phyloP scores from a whole-genome alignment of 2,888 invertebrate genomes.

The Stratiomys singularior region DNA sequence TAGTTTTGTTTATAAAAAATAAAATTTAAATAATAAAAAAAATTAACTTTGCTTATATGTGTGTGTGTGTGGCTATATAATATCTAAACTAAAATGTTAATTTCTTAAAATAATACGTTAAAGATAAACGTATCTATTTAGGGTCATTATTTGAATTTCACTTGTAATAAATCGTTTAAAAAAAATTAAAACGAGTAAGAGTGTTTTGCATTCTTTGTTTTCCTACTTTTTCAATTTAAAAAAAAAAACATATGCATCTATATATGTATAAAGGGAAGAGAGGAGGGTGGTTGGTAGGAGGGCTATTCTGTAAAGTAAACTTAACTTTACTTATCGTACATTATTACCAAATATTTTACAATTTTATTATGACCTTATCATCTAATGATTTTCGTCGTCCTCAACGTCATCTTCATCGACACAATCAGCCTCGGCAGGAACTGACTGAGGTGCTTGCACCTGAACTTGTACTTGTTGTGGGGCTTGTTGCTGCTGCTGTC shows the following conservation, averaged over 20 bases:
- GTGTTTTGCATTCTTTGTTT: not conserved
- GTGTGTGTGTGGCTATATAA: conserved; percentile 43
- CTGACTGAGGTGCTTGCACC: conserved; percentile 59
- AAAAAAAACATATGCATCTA: conserved; percentile 20
- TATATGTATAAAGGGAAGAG: conserved; percentile 25
- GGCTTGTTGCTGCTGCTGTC: conserved; percentile 13
- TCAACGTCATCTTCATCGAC: conserved; percentile 65
- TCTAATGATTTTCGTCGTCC: conserved; percentile 66
- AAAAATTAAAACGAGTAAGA: not conserved
- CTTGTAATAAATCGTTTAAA: not conserved
- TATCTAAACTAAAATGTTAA: conserved; percentile 38
- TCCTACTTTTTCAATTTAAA: conserved; percentile 11
- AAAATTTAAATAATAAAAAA: conserved; percentile 47
- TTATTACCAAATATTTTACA: conserved; percentile 52
- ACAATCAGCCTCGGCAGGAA: conserved; percentile 64
- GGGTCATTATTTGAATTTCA: conserved; percentile 38
- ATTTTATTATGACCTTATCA: conserved; percentile 53
- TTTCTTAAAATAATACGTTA: conserved; percentile 32
- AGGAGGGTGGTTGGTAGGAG: conserved; percentile 21
- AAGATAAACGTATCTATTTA: conserved; percentile 13
- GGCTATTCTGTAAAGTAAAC: conserved; percentile 46
- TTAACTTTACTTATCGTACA: conserved; percentile 52
- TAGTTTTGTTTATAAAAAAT: conserved; percentile 42
- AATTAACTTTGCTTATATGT: conserved; percentile 38
- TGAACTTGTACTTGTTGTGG: conserved; percentile 45